phyloP scores from a whole-genome alignment of 2,797 vertebrate species.

The Gymnopithys bicolor region DNA sequence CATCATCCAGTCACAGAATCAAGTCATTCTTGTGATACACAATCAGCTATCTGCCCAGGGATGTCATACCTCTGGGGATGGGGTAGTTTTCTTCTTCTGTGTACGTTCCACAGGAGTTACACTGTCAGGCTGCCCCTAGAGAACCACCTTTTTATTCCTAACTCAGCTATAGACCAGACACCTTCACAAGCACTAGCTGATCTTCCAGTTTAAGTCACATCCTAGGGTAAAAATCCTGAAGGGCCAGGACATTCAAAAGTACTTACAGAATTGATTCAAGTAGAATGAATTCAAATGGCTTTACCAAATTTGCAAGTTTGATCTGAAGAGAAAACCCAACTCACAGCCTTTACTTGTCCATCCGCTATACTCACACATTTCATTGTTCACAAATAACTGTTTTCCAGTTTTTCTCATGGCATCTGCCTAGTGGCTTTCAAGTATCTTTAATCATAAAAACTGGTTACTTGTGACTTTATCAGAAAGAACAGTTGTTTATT shows the following conservation, averaged over 20 bases:
- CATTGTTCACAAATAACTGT: background rate
- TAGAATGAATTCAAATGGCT: background rate
- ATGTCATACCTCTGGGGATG: rapidly evolving
- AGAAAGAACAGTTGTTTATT: background rate
- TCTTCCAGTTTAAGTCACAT: background rate
- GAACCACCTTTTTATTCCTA: background rate
- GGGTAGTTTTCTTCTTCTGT: background rate
- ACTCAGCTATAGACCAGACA: rapidly evolving
- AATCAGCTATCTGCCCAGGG: background rate
- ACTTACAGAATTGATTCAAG: background rate
- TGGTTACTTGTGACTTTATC: background rate
- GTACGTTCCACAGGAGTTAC: background rate
- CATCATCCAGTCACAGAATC: background rate
- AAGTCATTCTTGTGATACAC: rapidly evolving
- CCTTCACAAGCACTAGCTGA: background rate
- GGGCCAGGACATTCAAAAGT: background rate
- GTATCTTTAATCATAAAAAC: background rate
- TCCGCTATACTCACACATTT: background rate
- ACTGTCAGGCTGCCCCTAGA: background rate
- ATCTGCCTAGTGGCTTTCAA: background rate
- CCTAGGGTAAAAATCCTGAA: background rate
- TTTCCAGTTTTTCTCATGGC: background rate
- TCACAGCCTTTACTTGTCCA: background rate
- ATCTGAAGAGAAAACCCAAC: background rate
- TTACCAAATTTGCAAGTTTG: background rate